Evolutionary conservation across 1,140 invertebrate genomes (phyloP).

Genomic region (Neoseiulus cucumeris): DNA sequence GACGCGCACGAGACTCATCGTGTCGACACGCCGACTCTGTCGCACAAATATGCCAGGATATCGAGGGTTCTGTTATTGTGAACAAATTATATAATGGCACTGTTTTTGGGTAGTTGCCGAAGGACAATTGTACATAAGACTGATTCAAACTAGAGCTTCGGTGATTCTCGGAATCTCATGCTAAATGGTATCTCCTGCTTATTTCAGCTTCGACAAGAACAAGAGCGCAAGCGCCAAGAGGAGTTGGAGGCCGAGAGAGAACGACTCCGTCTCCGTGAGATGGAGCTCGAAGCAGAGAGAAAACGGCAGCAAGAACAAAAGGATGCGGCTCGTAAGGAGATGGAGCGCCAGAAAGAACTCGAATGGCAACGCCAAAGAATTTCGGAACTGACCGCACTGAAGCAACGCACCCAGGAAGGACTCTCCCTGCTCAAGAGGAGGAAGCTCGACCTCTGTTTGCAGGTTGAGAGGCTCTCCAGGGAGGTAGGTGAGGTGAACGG

Average conservation of each 20-base stretch:
- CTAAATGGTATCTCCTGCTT: too few relatives aligned
- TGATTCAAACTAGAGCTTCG: too few relatives aligned
- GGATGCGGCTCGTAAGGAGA: constrained; percentile 45
- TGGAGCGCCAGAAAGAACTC: constrained; percentile 78
- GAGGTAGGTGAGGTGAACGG: constrained; percentile 65
- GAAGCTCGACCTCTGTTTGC: constrained; percentile 61
- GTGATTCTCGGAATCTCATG: too few relatives aligned
- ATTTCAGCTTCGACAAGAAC: constrained; percentile 30
- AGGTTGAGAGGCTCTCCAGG: constrained; percentile 54
- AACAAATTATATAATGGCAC: too few relatives aligned
- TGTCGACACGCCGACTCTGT: too few relatives aligned
- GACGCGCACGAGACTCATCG: too few relatives aligned
- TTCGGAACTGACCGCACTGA: constrained; percentile 57
- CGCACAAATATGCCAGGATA: too few relatives aligned
- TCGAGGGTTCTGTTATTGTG: too few relatives aligned
- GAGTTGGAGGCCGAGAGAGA: constrained; percentile 34
- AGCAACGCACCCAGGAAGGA: constrained; percentile 66
- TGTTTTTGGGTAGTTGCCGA: too few relatives aligned
- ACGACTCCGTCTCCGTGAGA: constrained; percentile 30
- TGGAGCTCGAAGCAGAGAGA: constrained; percentile 45
- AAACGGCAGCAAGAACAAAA: constrained; percentile 28
- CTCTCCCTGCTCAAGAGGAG: constrained; percentile 71
- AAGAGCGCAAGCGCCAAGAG: constrained; percentile 42
- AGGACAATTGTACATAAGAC: too few relatives aligned
- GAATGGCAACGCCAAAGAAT: constrained; percentile 89